phyloP scores from a whole-genome alignment of 2,888 invertebrate genomes.

The Ferrisia virgata region DNA sequence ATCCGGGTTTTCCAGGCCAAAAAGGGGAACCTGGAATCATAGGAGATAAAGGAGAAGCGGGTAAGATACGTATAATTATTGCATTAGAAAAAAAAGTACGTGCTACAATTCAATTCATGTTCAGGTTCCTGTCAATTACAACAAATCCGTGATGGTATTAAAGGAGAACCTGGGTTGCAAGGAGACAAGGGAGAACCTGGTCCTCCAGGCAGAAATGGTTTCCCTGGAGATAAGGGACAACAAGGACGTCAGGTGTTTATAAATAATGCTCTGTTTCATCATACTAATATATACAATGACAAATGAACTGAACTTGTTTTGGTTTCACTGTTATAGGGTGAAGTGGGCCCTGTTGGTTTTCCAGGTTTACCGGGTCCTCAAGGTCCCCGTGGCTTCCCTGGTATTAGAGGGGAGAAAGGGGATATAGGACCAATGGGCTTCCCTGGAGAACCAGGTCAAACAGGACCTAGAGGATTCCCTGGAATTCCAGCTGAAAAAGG shows the following conservation, averaged over 20 bases:
- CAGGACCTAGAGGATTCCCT: slow-evolving; percentile 60
- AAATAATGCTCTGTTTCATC: neutral
- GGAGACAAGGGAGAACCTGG: slow-evolving; percentile 62
- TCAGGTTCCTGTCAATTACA: slow-evolving; percentile 59
- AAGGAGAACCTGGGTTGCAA: slow-evolving; percentile 56
- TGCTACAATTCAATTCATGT: slow-evolving; percentile 60
- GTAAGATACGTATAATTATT: slow-evolving; percentile 49
- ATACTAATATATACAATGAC: neutral
- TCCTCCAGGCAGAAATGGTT: slow-evolving; percentile 55
- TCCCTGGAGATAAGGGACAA: slow-evolving; percentile 60
- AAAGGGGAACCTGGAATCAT: slow-evolving; percentile 64
- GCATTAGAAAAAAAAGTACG: too few species aligned
- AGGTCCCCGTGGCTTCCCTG: slow-evolving; percentile 74
- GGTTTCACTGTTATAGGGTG: slow-evolving; percentile 51
- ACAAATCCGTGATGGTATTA: slow-evolving; percentile 56
- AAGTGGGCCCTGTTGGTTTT: slow-evolving; percentile 56
- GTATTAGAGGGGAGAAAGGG: slow-evolving; percentile 79
- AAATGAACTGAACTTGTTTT: neutral
- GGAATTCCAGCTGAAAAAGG: slow-evolving; percentile 60
- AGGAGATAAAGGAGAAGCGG: slow-evolving; percentile 63
- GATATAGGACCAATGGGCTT: slow-evolving; percentile 71
- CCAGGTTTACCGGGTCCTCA: slow-evolving; percentile 55
- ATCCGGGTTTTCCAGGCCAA: slow-evolving; percentile 61
- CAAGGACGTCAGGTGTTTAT: slow-evolving; percentile 54
- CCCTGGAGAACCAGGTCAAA: slow-evolving; percentile 67